Conservation (phyloP, 2,113 vertebrate species). For the Mola mola region DNA sequence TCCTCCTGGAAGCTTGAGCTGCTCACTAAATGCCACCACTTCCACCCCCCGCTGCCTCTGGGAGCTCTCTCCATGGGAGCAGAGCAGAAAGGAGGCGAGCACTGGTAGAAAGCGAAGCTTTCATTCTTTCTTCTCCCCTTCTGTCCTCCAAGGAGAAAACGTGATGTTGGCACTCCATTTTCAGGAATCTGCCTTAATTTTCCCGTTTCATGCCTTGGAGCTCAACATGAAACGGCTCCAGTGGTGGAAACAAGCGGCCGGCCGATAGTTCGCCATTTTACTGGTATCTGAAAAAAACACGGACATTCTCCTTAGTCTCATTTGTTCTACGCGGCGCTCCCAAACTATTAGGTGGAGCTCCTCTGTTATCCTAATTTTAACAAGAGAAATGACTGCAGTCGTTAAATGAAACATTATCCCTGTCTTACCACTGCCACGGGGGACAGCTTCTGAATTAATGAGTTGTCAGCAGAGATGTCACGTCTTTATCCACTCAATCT, state of each 20-base stretch:
- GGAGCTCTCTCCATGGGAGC: slow-evolving; percentile 30
- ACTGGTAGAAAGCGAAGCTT: background rate
- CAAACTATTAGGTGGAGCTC: slow-evolving; percentile 41
- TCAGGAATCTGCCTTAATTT: slow-evolving; percentile 24
- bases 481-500: slow-evolving; percentile 70
- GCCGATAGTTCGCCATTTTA: no score
- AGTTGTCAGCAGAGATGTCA: slow-evolving; percentile 69
- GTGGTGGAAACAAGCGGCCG: background rate
- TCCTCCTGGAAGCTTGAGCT: slow-evolving; percentile 56
- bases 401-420: slow-evolving; percentile 43
- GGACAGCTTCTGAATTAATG: slow-evolving; percentile 73
- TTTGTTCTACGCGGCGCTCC: slow-evolving; percentile 17
- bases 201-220: slow-evolving; percentile 18
- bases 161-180: slow-evolving; percentile 8
- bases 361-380: slow-evolving; percentile 53
- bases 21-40: slow-evolving; percentile 72
- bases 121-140: background rate
- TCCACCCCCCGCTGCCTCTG: slow-evolving; percentile 46
- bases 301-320: background rate
- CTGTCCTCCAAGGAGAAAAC: background rate
- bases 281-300: background rate
- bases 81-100: slow-evolving; percentile 12
- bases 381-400: slow-evolving; percentile 47
- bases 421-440: slow-evolving; percentile 46
- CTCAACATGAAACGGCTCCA: slow-evolving; percentile 26